A percentile compares a stretch with the other conserved stretches of the same genome.
Conservation (phyloP, 2,888 invertebrate genomes). For the Archips crataeganus region DNA sequence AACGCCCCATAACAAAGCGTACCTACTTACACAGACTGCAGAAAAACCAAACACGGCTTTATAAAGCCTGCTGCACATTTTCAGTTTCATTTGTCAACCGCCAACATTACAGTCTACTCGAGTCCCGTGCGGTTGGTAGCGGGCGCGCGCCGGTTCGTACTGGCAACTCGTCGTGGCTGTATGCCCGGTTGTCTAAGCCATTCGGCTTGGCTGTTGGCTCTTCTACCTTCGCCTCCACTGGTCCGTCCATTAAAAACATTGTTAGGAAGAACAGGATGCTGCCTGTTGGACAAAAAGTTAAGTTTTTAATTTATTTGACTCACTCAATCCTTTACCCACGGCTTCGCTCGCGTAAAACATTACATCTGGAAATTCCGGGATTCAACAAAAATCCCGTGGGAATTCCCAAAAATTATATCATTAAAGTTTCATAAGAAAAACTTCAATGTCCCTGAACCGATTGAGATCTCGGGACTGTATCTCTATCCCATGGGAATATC, state of each 20-base stretch:
- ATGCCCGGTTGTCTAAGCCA: slow-evolving; percentile 84
- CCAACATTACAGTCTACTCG: slow-evolving; percentile 55
- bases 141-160: slow-evolving; percentile 52
- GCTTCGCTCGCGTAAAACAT: too few species aligned
- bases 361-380: too few species aligned
- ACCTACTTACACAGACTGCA: neutral
- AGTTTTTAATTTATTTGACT: too few species aligned
- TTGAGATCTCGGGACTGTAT: too few species aligned
- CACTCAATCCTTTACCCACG: too few species aligned
- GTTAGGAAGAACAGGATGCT: slow-evolving; percentile 93
- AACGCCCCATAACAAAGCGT: neutral
- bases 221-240: slow-evolving; percentile 53
- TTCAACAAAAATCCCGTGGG: too few species aligned
- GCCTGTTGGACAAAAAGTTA: slow-evolving; percentile 77
- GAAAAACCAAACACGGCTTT: neutral
- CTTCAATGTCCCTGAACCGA: too few species aligned
- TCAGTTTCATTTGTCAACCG: neutral
- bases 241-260: slow-evolving; percentile 92
- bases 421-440: too few species aligned
- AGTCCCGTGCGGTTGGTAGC: slow-evolving; percentile 48
- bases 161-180: slow-evolving; percentile 78
- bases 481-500: too few species aligned
- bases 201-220: slow-evolving; percentile 55
- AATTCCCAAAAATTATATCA: too few species aligned
- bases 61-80: slow-evolving; percentile 2